Percentiles rank a stretch among this genome's conserved stretches.
These are phyloP conservation scores for Panurus biarmicus DNA, from an alignment of 2,113 vertebrate genomes.

Conservation along the genomic window DNA sequence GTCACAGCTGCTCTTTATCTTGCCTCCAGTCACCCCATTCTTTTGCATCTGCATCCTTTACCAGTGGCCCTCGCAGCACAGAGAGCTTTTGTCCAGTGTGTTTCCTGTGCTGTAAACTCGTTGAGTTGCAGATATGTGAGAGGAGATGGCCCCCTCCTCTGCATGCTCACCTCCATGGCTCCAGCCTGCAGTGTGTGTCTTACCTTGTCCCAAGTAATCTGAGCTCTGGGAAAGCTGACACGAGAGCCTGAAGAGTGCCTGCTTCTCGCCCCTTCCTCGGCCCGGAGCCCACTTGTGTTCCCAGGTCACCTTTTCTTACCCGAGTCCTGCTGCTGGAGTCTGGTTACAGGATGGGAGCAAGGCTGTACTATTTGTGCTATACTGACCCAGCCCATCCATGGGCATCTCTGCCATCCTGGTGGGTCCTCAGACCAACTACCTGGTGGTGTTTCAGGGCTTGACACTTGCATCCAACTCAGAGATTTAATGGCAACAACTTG, in stretches of 20 bases:
- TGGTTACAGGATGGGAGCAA: slow-evolving; percentile 15
- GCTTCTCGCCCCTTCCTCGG: slow-evolving; percentile 9
- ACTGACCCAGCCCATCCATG: not conserved
- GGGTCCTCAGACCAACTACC: not conserved
- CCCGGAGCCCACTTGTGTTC: not conserved
- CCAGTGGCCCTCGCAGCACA: slow-evolving; percentile 54
- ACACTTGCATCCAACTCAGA: not conserved
- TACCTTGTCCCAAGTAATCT: slow-evolving; percentile 67
- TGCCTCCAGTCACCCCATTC: slow-evolving; percentile 65
- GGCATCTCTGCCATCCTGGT: fast-evolving
- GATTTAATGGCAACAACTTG: not conserved
- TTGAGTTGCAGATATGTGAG: slow-evolving; percentile 60
- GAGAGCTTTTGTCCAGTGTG: slow-evolving; percentile 70
- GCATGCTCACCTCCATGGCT: not conserved
- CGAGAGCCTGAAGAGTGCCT: slow-evolving; percentile 31
- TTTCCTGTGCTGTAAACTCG: slow-evolving; percentile 70
- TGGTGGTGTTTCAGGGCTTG: fast-evolving
- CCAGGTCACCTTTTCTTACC: slow-evolving; percentile 47
- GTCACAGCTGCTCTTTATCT: slow-evolving; percentile 70
- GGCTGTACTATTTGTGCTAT: not conserved
- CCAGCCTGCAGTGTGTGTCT: slow-evolving; percentile 15
- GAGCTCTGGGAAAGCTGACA: slow-evolving; percentile 54
- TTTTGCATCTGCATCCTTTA: slow-evolving; percentile 64
- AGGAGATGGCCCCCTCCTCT: slow-evolving; percentile 14
- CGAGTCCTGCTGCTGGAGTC: not conserved